Base-by-base conservation (phyloP, 2,888 invertebrate species). In the Ditula angustiorana region DNA sequence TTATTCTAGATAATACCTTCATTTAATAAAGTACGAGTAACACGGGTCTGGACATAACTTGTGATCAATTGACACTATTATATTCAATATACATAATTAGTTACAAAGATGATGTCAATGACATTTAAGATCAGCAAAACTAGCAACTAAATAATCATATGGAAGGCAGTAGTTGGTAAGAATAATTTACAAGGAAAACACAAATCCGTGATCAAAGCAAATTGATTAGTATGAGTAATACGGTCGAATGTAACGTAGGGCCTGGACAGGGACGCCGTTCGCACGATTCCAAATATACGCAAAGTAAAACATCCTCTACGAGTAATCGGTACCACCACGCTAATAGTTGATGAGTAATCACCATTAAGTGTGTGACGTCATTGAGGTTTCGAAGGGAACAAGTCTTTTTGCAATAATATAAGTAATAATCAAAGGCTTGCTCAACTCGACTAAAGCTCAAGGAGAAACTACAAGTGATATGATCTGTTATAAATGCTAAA, bases 171-270 rank as follows among this genome's bases (percentile, higher is more conserved):
- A 57, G 23, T 24, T 37, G 19, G 23, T 55, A 57, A 47, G 33
- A 24, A 53, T 44, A 11, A 41, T n/a, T 57, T 50, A 41, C 50
- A 57, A 47, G 37, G 35, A 52, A 59, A 47, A 53, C 44, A 33
- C 46, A 64, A 35, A 59, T 58, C 50, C 58, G 53, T 59, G 53
- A 59, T 47, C 46, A 46, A 21, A 63, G 44, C 63, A 58, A 35
- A 55, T 52, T 64, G 58, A 64, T 58, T 59, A 46, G 52, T 58
- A 53, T 64, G 64, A 64, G 59, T 64, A 59, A 64, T 64, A 59
- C 53, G 46, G 26, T 53, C 37, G 23, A 57, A 26, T 49, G 37
- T 13, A 61, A 28, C 24, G 58, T 37, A 64, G 59, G 64, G 64
- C 64, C 64, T n/a, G n/a, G n/a, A n/a, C n/a, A 64, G 46, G 64